Percentiles rank a stretch among this genome's conserved stretches.
phyloP scores from a whole-genome alignment of 2,888 invertebrate genomes.

The Chrysolina haemoptera region DNA sequence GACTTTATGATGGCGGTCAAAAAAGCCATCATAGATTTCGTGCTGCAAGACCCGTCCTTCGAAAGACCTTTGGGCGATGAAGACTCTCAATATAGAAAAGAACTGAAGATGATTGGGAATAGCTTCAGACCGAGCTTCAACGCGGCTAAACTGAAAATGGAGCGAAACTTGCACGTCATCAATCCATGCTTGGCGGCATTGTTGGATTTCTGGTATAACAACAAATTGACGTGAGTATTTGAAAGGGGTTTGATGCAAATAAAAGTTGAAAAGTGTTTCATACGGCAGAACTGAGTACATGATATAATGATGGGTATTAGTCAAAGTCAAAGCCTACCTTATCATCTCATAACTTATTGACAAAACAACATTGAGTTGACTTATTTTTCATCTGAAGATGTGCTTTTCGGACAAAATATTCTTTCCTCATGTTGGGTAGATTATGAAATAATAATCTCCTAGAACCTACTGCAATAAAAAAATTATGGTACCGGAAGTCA shows the following conservation, averaged over 20 bases:
- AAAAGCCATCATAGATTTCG: slow-evolving; percentile 93
- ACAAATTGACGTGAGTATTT: slow-evolving; percentile 37
- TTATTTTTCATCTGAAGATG: too few species aligned
- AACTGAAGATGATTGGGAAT: slow-evolving; percentile 76
- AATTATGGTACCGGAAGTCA: too few species aligned
- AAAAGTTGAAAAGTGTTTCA: too few species aligned
- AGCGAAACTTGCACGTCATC: slow-evolving; percentile 79
- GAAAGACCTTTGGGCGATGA: slow-evolving; percentile 73
- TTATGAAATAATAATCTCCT: too few species aligned
- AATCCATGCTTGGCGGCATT: slow-evolving; percentile 88
- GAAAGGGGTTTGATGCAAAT: background rate
- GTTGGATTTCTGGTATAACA: slow-evolving; percentile 83
- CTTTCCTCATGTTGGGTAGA: too few species aligned
- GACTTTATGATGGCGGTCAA: slow-evolving; percentile 92
- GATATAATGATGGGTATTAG: too few species aligned
- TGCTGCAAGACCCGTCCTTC: slow-evolving; percentile 83
- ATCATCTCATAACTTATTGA: too few species aligned
- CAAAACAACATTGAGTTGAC: too few species aligned
- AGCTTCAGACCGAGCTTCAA: slow-evolving; percentile 76
- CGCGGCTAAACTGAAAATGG: slow-evolving; percentile 69
- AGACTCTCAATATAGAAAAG: slow-evolving; percentile 72
- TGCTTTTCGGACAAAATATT: too few species aligned
- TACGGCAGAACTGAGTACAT: too few species aligned
- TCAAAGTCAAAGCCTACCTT: too few species aligned
- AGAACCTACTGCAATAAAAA: too few species aligned